Conservation (phyloP, 2,888 invertebrate species). For the Tetranychus truncatus region DNA sequence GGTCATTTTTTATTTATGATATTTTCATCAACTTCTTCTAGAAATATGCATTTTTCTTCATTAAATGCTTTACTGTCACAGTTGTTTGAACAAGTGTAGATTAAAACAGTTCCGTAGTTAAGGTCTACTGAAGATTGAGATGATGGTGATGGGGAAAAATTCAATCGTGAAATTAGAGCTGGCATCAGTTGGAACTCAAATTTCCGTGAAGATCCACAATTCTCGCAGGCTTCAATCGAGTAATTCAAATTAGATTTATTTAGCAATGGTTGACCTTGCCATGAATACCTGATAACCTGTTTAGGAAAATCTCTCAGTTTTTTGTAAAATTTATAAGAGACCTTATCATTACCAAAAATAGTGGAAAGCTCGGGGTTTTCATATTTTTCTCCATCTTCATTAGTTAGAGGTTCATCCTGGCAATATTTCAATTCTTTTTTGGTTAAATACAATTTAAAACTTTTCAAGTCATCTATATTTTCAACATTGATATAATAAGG, state of each 20-base stretch:
- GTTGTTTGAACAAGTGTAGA: conserved; percentile 49
- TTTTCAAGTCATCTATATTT: conserved; percentile 12
- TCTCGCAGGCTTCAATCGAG: conserved; percentile 37
- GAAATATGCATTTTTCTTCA: neutral
- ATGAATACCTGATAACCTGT: conserved; percentile 20
- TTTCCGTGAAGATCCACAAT: conserved; percentile 50
- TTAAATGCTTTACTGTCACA: neutral
- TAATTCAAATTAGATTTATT: conserved; percentile 4
- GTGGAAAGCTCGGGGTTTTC: neutral
- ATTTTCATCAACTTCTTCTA: neutral
- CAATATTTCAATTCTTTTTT: conserved; percentile 10
- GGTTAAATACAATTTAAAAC: conserved; percentile 2
- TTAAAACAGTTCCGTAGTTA: conserved; percentile 60
- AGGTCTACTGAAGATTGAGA: conserved; percentile 30
- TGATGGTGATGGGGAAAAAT: neutral
- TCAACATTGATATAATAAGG: conserved; percentile 18
- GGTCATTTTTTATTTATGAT: neutral
- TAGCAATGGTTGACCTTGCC: conserved; percentile 15
- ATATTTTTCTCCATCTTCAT: conserved; percentile 16
- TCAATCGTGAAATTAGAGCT: conserved; percentile 45
- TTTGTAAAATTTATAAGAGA: conserved; percentile 18
- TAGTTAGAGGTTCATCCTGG: neutral
- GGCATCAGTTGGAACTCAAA: conserved; percentile 72
- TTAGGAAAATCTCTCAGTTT: conserved; percentile 13
- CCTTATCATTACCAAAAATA: conserved; percentile 14